Evolutionary conservation across 2,797 vertebrate genomes (phyloP).

Genomic region (Orientallactaga sibirica): DNA sequence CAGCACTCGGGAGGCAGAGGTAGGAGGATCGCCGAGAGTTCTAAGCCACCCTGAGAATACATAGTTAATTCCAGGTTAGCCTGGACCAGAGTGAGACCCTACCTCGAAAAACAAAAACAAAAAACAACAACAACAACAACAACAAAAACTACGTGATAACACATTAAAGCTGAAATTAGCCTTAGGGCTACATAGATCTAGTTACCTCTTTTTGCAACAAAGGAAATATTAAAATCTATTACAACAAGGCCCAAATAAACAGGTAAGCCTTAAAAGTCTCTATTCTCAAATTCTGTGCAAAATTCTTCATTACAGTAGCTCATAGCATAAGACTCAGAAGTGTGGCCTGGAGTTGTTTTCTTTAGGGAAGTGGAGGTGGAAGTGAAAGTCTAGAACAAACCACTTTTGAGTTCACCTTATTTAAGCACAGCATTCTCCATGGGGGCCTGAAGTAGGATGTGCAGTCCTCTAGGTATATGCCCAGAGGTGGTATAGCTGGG

Average conservation of each 20-base stretch:
- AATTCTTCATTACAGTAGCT: conserved; percentile 36
- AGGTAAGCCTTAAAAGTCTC: conserved; percentile 39
- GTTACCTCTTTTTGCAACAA: too few species aligned
- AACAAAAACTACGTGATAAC: background rate
- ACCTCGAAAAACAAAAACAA: too few species aligned
- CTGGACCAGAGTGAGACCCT: too few species aligned
- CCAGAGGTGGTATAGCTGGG: too few species aligned
- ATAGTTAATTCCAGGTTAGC: too few species aligned
- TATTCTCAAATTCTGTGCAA: conserved; percentile 1
- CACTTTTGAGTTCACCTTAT: conserved; percentile 10
- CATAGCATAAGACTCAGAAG: background rate
- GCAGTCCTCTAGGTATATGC: too few species aligned
- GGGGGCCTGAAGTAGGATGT: background rate
- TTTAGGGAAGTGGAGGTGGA: background rate
- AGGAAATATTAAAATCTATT: background rate
- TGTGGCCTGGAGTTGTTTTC: conserved; percentile 1
- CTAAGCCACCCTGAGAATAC: too few species aligned
- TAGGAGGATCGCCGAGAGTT: too few species aligned
- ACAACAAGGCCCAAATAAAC: background rate
- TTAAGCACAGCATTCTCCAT: background rate
- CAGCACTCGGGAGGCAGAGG: too few species aligned
- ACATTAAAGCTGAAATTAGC: too few species aligned
- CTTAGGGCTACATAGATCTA: too few species aligned
- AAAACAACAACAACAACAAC: too few species aligned
- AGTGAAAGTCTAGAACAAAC: background rate